Evolutionary conservation across 2,888 invertebrate species (phyloP), one percentile per base, ranked within the genome.

Genomic region (Didymodactylos carnosus): DNA sequence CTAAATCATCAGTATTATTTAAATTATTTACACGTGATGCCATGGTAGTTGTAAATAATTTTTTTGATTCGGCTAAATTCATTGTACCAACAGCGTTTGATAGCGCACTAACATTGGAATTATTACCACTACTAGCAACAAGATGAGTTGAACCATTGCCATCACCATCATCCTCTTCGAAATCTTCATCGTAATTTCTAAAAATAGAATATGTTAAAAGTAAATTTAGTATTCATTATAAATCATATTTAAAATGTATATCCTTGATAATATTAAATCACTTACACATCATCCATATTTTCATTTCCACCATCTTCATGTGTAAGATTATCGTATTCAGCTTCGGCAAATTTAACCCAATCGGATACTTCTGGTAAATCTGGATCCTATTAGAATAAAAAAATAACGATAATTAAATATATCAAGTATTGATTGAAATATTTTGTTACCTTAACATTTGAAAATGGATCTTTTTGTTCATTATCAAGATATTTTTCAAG

Each of bases 401-500:
- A 11, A 23, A 49, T 23, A 23, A n/a, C 7, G 6, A n/a, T n/a
- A n/a, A n/a, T 5, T n/a, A n/a, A n/a, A 23, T 23, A 49, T 23
- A 19, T 16, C 7, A 49, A 8, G 8, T 23, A 6, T n/a, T 7
- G 2, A 27, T 16, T 8, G 14, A 51, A 29, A 35, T 3, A n/a
- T 16, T 5, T 35, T 6, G 10, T 29, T 62, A 62, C 62, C 79
- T 84, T 80, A 62, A 84, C 81, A 76, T 84, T 84, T 8, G 94
- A 92, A 84, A 97, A 94, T 16, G 95, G 97, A 87, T 99, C 98
- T 72, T 94, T 87, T 82, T 97, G 95, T 83, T 98, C 98, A 84
- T 98, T 95, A 84, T 95, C 95, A 80, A 98, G 87, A 85, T 97
- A 99, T 85, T 99, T 99, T 84, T 97, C 94, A 79, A 97, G 86